Evolutionary conservation across 2,113 vertebrate genomes (phyloP).

Genomic region (Hystrix brachyura): DNA sequence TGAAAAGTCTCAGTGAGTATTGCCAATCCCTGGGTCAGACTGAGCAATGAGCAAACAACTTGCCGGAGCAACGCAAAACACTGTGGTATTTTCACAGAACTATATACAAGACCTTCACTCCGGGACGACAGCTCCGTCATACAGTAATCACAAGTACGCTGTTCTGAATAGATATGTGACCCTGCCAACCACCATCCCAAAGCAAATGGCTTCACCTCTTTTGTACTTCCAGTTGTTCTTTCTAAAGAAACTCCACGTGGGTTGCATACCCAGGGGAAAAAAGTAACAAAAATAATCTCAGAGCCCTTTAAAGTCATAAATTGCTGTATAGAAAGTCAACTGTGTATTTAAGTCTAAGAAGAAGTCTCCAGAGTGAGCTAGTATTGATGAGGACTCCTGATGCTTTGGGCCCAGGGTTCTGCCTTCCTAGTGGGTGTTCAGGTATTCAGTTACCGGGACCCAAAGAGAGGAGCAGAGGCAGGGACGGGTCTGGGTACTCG

Average conservation of each 20-base stretch:
- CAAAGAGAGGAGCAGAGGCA: background rate
- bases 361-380: background rate
- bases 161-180: background rate
- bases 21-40: background rate
- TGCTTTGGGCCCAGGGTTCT: background rate
- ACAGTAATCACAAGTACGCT: background rate
- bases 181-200: background rate
- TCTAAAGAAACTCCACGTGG: background rate
- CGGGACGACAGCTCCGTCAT: background rate
- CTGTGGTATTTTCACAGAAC: background rate
- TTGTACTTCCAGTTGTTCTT: background rate
- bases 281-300: background rate
- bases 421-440: background rate
- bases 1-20: background rate
- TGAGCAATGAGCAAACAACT: background rate
- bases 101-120: background rate
- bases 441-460: background rate
- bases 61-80: background rate
- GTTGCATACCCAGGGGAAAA: background rate
- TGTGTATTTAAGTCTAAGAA: background rate
- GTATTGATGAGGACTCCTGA: background rate
- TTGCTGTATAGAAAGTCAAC: background rate
- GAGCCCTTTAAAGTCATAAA: background rate
- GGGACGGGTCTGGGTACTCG: background rate
- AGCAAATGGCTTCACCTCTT: slow-evolving; percentile 10